Evolutionary conservation across 2,797 vertebrate genomes (phyloP).

Genomic region (Muscicapa comitata): DNA sequence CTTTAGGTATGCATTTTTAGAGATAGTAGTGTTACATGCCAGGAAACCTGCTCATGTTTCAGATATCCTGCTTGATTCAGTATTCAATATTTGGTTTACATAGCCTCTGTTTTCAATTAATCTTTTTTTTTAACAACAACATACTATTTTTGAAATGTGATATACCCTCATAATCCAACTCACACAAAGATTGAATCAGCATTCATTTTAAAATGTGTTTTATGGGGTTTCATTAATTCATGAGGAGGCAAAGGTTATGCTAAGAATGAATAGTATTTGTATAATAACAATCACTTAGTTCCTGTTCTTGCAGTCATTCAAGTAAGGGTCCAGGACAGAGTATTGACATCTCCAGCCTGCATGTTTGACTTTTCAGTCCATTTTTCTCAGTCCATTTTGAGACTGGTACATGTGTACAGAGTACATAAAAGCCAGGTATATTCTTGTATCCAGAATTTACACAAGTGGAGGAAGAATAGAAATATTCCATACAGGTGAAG

Average conservation of each 20-base stretch:
- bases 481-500: rapidly evolving
- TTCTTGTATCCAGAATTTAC: background rate
- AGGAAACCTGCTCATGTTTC: background rate
- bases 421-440: background rate
- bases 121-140: background rate
- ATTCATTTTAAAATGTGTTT: background rate
- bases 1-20: background rate
- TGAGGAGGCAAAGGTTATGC: background rate
- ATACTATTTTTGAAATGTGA: background rate
- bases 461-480: background rate
- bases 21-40: background rate
- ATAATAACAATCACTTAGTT: background rate
- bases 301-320: background rate
- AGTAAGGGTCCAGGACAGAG: background rate
- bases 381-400: background rate
- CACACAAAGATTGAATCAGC: background rate
- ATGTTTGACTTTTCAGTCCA: background rate
- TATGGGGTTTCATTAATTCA: constrained; percentile 15
- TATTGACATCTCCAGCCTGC: background rate
- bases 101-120: background rate
- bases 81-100: background rate
- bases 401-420: background rate
- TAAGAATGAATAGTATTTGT: constrained; percentile 28
- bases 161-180: background rate
- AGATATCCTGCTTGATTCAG: background rate